These are phyloP conservation scores for Achroia grisella DNA, from an alignment of 1,140 invertebrate genomes.

Conservation along the genomic window DNA sequence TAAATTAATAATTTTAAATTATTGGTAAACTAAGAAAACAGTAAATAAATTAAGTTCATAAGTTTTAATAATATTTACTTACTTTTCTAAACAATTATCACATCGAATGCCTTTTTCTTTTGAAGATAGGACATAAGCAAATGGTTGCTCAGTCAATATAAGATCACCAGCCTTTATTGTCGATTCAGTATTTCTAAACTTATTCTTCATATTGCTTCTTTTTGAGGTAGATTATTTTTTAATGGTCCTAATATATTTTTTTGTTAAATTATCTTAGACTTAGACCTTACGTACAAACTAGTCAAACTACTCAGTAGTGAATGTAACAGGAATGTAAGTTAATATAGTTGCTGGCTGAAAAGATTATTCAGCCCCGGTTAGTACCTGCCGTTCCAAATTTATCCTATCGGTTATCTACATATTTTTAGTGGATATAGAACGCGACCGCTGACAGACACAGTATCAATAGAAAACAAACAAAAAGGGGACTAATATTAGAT, in stretches of 20 bases:
- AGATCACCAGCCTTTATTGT: slow-evolving; percentile 54
- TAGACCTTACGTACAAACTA: neutral
- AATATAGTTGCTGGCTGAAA: slow-evolving; percentile 31
- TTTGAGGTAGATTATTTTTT: slow-evolving; percentile 6
- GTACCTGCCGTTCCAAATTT: slow-evolving; percentile 52
- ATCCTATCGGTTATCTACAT: slow-evolving; percentile 55
- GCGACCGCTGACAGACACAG: slow-evolving; percentile 33
- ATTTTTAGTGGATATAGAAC: slow-evolving; percentile 50
- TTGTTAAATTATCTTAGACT: no score
- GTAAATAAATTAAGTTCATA: neutral
- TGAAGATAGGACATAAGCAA: slow-evolving; percentile 55
- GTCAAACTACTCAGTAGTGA: slow-evolving; percentile 22
- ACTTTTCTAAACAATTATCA: slow-evolving; percentile 62
- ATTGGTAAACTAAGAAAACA: neutral
- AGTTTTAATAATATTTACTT: slow-evolving; percentile 16
- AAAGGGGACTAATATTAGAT: slow-evolving; percentile 39
- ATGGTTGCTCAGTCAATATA: slow-evolving; percentile 57
- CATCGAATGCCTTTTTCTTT: slow-evolving; percentile 58
- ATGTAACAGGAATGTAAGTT: slow-evolving; percentile 37
- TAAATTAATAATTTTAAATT: no score
- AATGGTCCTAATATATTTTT: no score
- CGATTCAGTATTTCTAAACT: slow-evolving; percentile 39
- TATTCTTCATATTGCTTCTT: slow-evolving; percentile 44
- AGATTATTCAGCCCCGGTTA: slow-evolving; percentile 39
- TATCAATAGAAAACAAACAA: slow-evolving; percentile 46